These are phyloP conservation scores for Lasioglossum leucozonium DNA, from an alignment of 2,888 invertebrate species.

Conservation along the genomic window DNA sequence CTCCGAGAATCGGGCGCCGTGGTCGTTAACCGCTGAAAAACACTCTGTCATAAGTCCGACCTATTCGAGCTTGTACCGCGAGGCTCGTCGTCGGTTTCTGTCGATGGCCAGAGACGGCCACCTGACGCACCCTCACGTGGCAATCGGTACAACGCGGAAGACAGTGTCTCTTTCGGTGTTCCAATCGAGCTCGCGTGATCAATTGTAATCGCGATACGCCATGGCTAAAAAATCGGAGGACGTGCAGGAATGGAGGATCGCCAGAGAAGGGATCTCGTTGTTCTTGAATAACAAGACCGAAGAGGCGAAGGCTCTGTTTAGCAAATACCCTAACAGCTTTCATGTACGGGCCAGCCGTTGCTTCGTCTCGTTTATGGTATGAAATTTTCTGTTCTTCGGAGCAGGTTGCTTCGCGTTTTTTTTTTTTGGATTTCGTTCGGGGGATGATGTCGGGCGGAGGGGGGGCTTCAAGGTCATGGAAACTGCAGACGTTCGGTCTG, in stretches of 20 bases:
- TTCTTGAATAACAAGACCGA: constrained; percentile 85
- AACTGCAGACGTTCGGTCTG: neutral
- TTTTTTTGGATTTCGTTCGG: neutral
- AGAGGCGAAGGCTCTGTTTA: constrained; percentile 84
- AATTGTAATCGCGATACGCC: neutral
- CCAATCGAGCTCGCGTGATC: neutral
- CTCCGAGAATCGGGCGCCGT: neutral
- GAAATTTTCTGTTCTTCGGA: neutral
- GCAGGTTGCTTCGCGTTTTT: neutral
- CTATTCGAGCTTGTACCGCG: too few relatives aligned
- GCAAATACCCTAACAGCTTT: constrained; percentile 83
- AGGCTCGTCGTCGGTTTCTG: too few relatives aligned
- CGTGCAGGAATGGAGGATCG: constrained; percentile 81
- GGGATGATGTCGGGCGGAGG: neutral
- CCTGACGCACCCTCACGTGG: constrained; percentile 38
- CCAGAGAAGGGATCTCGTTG: constrained; percentile 84
- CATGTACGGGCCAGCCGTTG: constrained; percentile 85
- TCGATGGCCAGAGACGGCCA: constrained; percentile 16
- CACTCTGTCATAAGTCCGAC: neutral
- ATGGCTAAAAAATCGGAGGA: constrained; percentile 55
- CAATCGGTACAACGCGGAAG: neutral
- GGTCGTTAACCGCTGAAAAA: neutral
- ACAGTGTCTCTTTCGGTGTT: neutral
- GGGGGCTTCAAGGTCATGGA: neutral
- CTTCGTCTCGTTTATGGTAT: constrained; percentile 85